Evolutionary conservation across 2,888 invertebrate genomes (phyloP), one percentile per base, ranked within the genome.

Genomic region (Carcina quercana): DNA sequence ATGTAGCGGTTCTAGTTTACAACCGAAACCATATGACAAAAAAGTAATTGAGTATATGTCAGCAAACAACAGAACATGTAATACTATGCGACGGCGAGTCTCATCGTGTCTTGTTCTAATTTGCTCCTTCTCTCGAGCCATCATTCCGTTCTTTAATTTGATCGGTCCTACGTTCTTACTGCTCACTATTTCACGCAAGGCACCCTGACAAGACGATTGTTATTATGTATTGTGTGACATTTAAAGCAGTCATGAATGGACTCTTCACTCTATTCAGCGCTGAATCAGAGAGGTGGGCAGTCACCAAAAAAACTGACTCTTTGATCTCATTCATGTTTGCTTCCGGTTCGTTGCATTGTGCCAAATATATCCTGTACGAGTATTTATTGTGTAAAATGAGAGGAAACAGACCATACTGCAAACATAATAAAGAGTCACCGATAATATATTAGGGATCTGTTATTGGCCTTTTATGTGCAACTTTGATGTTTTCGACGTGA

Each of bases 271-370:
- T 40, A 58, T 55, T 53, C 47, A 49, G 32, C 14, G 33, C 28
- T 31, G 28, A 14, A 30, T 25, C 30, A 19, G 13, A 30, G 35
- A 38, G 42, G 40, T 39, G 35, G 37, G 32, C 29, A 35, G 33
- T 36, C 19, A 25, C 19, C 35, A 53, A 57, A 59, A 58, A 55
- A 46, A 4, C 21, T 44, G 50, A 47, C 53, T 53, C 40, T 46
- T 56, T 46, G 52, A 56, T 54, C 35, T 45, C 45, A 45, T 49
- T 48, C 46, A 48, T 37, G 40, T 45, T 38, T 41, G 44, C 61
- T 57, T 63, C 63, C 63, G 63, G 61, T 56, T 55, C 51, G 47
- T 10, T 42, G 57, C 61, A 37, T 61, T 60, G 59, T 56, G 31
- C 37, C 30, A 30, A 32, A 30, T 21, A 22, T 14, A 28, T 28